Percentiles rank a stretch among this genome's conserved stretches.
phyloP scores from a whole-genome alignment of 2,888 invertebrate genomes.

The Netelia fuscicornis region DNA sequence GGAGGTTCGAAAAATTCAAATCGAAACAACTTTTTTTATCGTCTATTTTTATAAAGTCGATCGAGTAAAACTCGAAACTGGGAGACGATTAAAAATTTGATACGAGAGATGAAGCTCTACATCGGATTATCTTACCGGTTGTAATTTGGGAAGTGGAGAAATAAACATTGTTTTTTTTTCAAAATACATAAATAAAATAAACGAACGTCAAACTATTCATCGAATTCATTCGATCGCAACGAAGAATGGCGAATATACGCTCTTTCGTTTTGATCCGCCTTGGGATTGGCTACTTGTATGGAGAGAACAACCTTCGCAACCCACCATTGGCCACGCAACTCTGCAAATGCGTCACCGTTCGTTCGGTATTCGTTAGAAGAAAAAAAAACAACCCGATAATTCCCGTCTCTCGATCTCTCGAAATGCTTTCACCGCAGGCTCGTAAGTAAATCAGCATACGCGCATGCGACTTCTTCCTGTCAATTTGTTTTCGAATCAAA shows the following conservation, averaged over 20 bases:
- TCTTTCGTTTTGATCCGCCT: slow-evolving; percentile 43
- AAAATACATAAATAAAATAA: not conserved
- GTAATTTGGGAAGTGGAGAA: no score
- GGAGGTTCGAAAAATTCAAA: no score
- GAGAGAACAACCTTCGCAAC: slow-evolving; percentile 57
- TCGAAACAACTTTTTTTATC: no score
- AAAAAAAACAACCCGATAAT: slow-evolving; percentile 25
- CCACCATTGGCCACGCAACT: slow-evolving; percentile 49
- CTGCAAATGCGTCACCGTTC: slow-evolving; percentile 60
- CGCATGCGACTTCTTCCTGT: not conserved
- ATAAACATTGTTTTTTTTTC: no score
- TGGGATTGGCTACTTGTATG: slow-evolving; percentile 40
- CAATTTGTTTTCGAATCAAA: slow-evolving; percentile 44
- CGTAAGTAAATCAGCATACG: slow-evolving; percentile 3
- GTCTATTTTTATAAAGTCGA: no score
- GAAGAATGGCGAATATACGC: slow-evolving; percentile 1
- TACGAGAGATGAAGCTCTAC: no score
- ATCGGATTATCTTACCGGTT: no score
- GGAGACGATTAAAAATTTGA: no score
- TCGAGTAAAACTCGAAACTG: no score
- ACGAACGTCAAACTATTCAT: not conserved
- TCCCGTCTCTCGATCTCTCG: slow-evolving; percentile 45
- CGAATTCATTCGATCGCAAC: slow-evolving; percentile 27
- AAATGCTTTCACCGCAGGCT: slow-evolving; percentile 53
- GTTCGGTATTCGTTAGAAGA: slow-evolving; percentile 50